These are phyloP conservation scores for Ornithoptera priamus DNA, from an alignment of 2,888 invertebrate genomes.

Conservation along the genomic window DNA sequence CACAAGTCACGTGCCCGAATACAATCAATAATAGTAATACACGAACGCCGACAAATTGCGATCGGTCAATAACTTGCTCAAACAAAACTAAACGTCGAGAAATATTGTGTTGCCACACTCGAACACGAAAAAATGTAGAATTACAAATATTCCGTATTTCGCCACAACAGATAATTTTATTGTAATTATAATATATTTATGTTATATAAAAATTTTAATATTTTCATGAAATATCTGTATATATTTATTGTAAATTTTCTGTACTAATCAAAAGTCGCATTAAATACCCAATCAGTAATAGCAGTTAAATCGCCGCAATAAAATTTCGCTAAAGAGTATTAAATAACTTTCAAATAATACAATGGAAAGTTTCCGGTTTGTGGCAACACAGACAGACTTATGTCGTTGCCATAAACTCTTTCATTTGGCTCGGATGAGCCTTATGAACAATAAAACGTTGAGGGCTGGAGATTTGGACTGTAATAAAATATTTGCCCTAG, in stretches of 20 bases:
- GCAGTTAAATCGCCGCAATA: not conserved
- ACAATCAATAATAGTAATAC: constrained; percentile 78
- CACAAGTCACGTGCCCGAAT: constrained; percentile 73
- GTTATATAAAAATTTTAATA: not conserved
- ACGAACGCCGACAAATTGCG: constrained; percentile 72
- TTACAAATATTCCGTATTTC: not conserved
- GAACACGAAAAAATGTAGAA: not conserved
- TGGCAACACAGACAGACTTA: constrained; percentile 74
- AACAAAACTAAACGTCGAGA: constrained; percentile 55
- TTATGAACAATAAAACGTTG: constrained; percentile 80
- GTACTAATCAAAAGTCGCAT: not conserved
- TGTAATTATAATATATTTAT: not conserved
- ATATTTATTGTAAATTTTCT: not conserved
- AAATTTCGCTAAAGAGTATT: not conserved
- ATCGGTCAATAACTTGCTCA: constrained; percentile 76
- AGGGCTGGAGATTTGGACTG: constrained; percentile 79
- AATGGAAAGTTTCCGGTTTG: constrained; percentile 45
- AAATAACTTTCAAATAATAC: constrained; percentile 40
- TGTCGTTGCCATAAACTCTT: constrained; percentile 78
- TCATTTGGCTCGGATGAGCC: constrained; percentile 80
- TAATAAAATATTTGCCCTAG: constrained; percentile 80
- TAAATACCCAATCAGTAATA: not conserved
- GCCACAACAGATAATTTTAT: not conserved
- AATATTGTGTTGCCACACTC: constrained; percentile 50
- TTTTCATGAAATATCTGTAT: not conserved